Conservation (phyloP, 2,797 vertebrate genomes). For the Coilia nasus region DNA sequence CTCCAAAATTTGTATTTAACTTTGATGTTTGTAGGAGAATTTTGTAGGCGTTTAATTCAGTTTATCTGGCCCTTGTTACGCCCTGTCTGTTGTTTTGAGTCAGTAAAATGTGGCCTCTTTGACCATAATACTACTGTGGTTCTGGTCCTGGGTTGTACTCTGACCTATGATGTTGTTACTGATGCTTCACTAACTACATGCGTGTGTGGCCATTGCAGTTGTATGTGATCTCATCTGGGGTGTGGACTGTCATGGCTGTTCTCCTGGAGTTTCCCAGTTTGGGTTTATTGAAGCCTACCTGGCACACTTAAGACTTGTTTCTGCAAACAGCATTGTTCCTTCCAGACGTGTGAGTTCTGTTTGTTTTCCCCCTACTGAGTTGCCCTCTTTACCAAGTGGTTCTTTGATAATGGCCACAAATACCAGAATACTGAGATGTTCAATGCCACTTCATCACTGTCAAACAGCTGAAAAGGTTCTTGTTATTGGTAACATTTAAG, state of each 20-base stretch:
- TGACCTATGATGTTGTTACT: not conserved
- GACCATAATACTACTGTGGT: too few relatives aligned
- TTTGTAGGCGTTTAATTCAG: too few relatives aligned
- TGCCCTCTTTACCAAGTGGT: not conserved
- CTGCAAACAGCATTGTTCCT: not conserved
- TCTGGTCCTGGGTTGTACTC: too few relatives aligned
- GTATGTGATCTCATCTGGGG: not conserved
- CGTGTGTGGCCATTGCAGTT: not conserved
- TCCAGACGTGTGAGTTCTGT: not conserved
- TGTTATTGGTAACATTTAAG: not conserved
- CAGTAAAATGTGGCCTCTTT: too few relatives aligned
- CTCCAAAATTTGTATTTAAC: too few relatives aligned
- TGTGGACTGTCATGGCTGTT: not conserved
- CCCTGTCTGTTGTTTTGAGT: too few relatives aligned
- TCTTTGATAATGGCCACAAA: not conserved
- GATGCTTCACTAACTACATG: not conserved
- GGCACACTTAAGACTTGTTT: not conserved
- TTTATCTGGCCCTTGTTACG: too few relatives aligned
- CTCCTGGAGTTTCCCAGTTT: not conserved
- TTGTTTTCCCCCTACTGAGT: not conserved
- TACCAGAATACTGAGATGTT: not conserved
- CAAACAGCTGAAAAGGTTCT: not conserved
- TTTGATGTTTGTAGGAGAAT: too few relatives aligned
- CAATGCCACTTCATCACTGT: too few relatives aligned
- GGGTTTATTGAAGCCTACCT: not conserved